These are phyloP conservation scores for Tetragonisca angustula DNA, from an alignment of 2,888 invertebrate species.

Conservation along the genomic window DNA sequence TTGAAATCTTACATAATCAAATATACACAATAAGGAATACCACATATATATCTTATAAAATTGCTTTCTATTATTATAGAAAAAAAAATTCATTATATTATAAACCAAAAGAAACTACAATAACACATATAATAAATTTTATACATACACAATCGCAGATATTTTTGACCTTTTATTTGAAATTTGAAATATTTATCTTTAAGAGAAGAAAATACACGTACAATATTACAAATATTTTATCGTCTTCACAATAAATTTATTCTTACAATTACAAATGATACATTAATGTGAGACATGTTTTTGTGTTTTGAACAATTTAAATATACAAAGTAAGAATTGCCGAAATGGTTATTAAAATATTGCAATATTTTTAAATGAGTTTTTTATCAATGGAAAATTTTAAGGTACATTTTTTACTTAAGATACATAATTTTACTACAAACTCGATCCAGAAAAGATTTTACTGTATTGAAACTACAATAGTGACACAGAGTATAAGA, in stretches of 20 bases:
- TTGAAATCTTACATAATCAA: not conserved
- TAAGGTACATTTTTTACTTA: conserved; percentile 33
- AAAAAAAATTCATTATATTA: not conserved
- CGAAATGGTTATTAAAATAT: conserved; percentile 28
- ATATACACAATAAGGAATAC: too few species aligned
- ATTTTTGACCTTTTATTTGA: not conserved
- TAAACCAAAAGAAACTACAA: not conserved
- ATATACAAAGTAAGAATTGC: conserved; percentile 37
- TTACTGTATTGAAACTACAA: conserved; percentile 1
- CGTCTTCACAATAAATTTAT: conserved; percentile 45
- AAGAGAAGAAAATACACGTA: not conserved
- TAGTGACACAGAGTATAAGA: conserved; percentile 29
- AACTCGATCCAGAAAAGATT: conserved; percentile 10
- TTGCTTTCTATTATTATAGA: not conserved
- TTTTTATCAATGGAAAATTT: conserved; percentile 35
- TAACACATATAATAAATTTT: not conserved
- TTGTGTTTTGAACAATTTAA: conserved; percentile 31
- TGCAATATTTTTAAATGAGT: conserved; percentile 21
- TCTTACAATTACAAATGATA: conserved; percentile 49
- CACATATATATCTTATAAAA: too few species aligned
- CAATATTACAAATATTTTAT: not conserved
- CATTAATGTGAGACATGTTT: conserved; percentile 45
- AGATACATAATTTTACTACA: conserved; percentile 40
- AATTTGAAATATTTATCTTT: not conserved
- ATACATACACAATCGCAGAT: not conserved